Base-by-base conservation (phyloP, 2,888 invertebrate species). In the Antheraea yamamai region DNA sequence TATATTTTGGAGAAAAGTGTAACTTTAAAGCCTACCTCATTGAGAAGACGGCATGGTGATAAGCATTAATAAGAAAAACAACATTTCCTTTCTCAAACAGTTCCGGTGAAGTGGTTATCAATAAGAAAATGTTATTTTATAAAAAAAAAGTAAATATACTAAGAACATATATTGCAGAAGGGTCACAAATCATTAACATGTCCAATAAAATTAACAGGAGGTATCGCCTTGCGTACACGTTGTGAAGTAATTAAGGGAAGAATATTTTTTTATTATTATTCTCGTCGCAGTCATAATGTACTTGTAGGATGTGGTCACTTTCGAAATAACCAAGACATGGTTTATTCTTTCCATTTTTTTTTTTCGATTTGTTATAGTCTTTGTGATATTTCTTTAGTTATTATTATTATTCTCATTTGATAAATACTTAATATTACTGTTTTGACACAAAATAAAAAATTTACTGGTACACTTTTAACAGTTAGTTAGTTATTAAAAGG, bases 181-280 rank as follows among this genome's bases (percentile, higher is more conserved):
- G 26, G 39, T 39, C 70, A 70, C 84, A 85, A 87, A 84, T 87
- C 85, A 85, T 79, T 78, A 82, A 84, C 81, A 83, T 82, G 86
- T 88, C 87, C 84, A 85, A 87, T 87, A 83, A 81, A 87, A 89
- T 90, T 89, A 90, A 90, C 86, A 89, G 30, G 30, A 30, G 30
- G 87, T 88, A 87, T 86, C 85, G 85, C 85, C 81, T 81, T 78
- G 82, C 81, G 81, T 82, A 83, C 84, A 84, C 87, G 86, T 85
- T 86, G 88, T 85, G 85, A 87, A 84, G 89, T 90, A 90, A 92
- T 92, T 91, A 92, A 89, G 88, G 83, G 85, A 86, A 85, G 85
- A 84, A 80, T 81, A 82, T 84, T 85, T 90, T 90, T 91, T 89
- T 87, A 86, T 88, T 84, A 84, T 84, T 79, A 79, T 87, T 89